phyloP scores from a whole-genome alignment of 2,888 invertebrate genomes.

The Vannuccia rotundouncinata region DNA sequence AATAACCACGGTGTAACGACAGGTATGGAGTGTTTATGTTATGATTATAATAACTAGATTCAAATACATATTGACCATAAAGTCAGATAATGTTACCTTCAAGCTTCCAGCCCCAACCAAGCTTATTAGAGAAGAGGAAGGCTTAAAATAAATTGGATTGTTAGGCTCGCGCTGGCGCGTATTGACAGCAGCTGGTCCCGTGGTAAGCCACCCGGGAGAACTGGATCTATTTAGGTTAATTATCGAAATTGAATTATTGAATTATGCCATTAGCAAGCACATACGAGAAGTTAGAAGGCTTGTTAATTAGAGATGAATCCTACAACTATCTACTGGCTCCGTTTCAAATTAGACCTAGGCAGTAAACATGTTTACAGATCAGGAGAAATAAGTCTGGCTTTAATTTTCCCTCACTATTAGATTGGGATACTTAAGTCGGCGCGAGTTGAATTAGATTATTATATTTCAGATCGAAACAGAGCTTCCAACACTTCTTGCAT shows the following conservation, averaged over 20 bases:
- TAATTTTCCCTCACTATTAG: neutral
- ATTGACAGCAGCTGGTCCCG: constrained; percentile 3
- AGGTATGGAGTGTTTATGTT: constrained; percentile 23
- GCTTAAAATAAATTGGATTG: neutral
- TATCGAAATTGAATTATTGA: constrained; percentile 33
- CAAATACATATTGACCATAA: neutral
- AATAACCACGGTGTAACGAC: constrained; percentile 24
- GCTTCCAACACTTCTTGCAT: neutral
- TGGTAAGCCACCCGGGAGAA: neutral
- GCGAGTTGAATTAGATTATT: neutral
- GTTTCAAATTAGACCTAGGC: neutral
- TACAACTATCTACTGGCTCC: neutral
- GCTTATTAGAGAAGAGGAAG: neutral
- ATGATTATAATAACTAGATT: constrained; percentile 23
- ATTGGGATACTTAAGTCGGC: neutral
- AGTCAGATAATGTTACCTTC: neutral
- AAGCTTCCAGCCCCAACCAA: neutral
- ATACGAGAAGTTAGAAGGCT: too few species aligned
- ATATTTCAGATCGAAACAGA: neutral
- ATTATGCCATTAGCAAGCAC: constrained; percentile 24
- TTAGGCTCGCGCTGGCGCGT: neutral
- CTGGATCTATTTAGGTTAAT: constrained; percentile 27
- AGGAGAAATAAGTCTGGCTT: constrained; percentile 18
- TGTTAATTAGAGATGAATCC: neutral
- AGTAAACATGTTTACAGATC: constrained; percentile 6